phyloP scores from a whole-genome alignment of 2,113 vertebrate genomes.

The Athene noctua region DNA sequence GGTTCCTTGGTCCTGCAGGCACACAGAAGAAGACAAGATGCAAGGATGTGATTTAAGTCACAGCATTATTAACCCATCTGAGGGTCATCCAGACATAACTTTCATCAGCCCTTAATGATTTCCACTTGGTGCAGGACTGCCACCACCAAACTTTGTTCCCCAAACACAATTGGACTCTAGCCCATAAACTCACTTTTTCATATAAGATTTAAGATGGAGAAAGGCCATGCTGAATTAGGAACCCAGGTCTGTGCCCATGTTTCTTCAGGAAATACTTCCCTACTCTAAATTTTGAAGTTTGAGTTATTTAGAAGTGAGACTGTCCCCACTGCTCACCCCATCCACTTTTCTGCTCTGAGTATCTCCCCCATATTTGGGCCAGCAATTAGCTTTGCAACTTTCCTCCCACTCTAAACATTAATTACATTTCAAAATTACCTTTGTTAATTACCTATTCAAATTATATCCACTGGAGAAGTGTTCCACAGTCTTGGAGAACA shows the following conservation, averaged over 20 bases:
- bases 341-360: neutral
- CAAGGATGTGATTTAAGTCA: neutral
- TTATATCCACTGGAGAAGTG: neutral
- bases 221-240: neutral
- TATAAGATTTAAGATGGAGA: neutral
- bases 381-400: neutral
- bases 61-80: neutral
- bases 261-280: neutral
- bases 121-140: neutral
- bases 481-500: neutral
- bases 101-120: neutral
- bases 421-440: too few relatives aligned
- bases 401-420: neutral
- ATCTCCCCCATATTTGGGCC: neutral
- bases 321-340: neutral
- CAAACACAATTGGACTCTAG: neutral
- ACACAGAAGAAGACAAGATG: neutral
- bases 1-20: neutral
- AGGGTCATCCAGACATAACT: neutral
- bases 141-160: neutral
- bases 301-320: neutral
- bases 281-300: neutral
- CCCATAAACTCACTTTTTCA: neutral
- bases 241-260: neutral
- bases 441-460: neutral